phyloP scores from a whole-genome alignment of 2,113 vertebrate genomes.

The Rissa tridactyla region DNA sequence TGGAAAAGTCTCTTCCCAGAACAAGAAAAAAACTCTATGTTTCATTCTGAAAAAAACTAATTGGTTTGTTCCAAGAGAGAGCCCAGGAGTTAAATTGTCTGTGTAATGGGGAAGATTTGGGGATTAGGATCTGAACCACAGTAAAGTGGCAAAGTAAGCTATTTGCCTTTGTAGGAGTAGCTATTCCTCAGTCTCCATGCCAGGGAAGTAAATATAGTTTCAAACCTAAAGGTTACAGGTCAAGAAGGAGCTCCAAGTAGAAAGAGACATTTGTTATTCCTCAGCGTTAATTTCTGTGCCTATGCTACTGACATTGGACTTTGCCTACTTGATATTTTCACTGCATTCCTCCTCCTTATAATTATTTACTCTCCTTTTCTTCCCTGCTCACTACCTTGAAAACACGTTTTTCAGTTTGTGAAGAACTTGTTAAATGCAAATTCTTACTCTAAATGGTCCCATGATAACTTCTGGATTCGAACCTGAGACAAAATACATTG shows the following conservation, averaged over 20 bases:
- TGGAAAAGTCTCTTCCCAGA: not conserved
- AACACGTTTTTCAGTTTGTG: not conserved
- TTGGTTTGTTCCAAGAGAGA: not conserved
- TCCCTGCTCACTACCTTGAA: not conserved
- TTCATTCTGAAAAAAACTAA: not conserved
- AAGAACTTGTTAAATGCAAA: not conserved
- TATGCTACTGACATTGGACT: not conserved
- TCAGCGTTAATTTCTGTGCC: not conserved
- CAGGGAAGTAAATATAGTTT: not conserved
- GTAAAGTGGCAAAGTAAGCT: not conserved
- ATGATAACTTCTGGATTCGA: not conserved
- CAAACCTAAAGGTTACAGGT: not conserved
- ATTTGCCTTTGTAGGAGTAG: not conserved
- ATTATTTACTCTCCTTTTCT: not conserved
- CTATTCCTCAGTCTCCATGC: not conserved
- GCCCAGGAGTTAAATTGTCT: not conserved
- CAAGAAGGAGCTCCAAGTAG: not conserved
- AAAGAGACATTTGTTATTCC: not conserved
- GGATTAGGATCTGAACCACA: not conserved
- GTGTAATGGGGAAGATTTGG: not conserved
- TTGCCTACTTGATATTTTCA: not conserved
- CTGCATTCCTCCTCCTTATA: not conserved
- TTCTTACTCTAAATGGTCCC: not conserved
- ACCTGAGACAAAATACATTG: not conserved
- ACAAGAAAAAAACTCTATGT: not conserved